Conservation (phyloP, 2,113 vertebrate genomes). For the Platysteira castanea region DNA sequence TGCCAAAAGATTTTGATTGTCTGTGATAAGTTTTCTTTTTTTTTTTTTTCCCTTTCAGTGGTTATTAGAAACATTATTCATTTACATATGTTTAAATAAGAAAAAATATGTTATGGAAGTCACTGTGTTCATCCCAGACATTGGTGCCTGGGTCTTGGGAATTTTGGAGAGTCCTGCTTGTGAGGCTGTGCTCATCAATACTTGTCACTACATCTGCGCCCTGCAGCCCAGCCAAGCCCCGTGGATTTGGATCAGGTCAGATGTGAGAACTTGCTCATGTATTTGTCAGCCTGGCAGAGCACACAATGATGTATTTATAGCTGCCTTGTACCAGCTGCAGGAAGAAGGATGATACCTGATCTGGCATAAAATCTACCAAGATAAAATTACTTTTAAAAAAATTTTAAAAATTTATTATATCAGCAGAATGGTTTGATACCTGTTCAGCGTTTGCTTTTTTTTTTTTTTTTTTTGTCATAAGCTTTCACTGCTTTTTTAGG, state of each 20-base stretch:
- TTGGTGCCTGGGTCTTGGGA: neutral
- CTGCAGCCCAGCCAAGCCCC: neutral
- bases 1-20: neutral
- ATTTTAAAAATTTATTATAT: neutral
- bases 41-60: neutral
- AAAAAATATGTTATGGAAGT: neutral
- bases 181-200: fast-evolving
- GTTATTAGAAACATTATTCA: neutral
- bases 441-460: neutral
- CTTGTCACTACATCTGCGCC: neutral
- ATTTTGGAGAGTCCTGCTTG: neutral
- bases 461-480: neutral
- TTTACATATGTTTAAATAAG: neutral
- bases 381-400: neutral
- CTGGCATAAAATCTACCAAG: constrained; percentile 4
- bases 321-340: constrained; percentile 11
- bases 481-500: neutral
- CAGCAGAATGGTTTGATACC: neutral
- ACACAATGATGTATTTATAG: constrained; percentile 16
- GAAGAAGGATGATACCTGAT: constrained; percentile 22
- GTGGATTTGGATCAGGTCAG: neutral
- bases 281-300: neutral
- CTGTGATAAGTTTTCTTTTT: neutral
- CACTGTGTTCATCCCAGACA: neutral
- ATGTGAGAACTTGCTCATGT: neutral